A percentile compares a stretch with the other conserved stretches of the same genome.
Evolutionary conservation across 2,113 vertebrate species (phyloP).

Genomic region (Sisor rabdophorus): DNA sequence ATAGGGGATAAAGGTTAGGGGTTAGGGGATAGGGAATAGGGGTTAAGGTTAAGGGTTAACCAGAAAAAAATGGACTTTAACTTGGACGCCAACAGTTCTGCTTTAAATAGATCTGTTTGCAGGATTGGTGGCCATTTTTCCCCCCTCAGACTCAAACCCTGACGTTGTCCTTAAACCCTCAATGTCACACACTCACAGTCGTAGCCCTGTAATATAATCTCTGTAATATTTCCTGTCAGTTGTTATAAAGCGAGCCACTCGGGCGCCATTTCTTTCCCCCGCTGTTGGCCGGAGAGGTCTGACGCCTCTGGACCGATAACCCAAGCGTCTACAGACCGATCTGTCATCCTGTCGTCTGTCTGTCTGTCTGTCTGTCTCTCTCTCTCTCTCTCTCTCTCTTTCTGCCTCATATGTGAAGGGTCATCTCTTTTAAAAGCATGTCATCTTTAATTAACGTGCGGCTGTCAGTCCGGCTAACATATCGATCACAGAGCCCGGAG

Average conservation of each 20-base stretch:
- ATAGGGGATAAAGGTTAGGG: too few relatives aligned
- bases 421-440: constrained; percentile 20
- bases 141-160: background rate
- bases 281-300: constrained; percentile 20
- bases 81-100: background rate
- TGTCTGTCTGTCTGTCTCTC: background rate
- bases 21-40: too few relatives aligned
- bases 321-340: background rate
- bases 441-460: background rate
- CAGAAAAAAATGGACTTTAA: background rate
- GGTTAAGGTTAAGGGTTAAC: too few relatives aligned
- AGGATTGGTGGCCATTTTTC: background rate
- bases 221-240: constrained; percentile 26
- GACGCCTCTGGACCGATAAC: constrained; percentile 1
- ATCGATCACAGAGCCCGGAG: background rate
- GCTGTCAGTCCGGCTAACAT: background rate
- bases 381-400: background rate
- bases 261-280: constrained; percentile 19
- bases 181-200: constrained; percentile 7
- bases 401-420: background rate
- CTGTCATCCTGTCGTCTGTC: constrained; percentile 9
- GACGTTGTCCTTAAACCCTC: background rate
- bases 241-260: constrained; percentile 8
- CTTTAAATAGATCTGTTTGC: background rate
- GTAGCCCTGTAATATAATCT: constrained; percentile 19